Percentiles rank a stretch among this genome's conserved stretches.
Conservation (phyloP, 2,113 vertebrate species). For the Leptobrachium ailaonicum region DNA sequence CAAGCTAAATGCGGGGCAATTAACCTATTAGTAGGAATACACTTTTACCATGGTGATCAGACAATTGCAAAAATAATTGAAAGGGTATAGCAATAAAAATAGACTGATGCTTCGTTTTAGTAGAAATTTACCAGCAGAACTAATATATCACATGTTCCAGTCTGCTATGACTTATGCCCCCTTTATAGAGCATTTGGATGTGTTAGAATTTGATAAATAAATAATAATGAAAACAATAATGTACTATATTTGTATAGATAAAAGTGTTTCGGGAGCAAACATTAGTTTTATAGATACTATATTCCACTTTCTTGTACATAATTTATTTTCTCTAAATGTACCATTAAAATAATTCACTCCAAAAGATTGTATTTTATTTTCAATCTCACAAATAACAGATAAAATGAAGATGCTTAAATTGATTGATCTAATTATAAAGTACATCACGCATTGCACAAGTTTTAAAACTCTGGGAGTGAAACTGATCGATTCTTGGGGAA, state of each 20-base stretch:
- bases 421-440: not conserved
- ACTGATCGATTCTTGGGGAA: too few species aligned
- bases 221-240: not conserved
- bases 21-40: too few species aligned
- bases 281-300: constrained; percentile 4
- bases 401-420: not conserved
- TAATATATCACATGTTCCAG: too few species aligned
- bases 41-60: too few species aligned
- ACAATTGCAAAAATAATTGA: too few species aligned
- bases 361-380: not conserved
- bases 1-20: too few species aligned
- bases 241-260: not conserved
- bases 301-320: not conserved
- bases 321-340: not conserved
- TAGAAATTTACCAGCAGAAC: too few species aligned
- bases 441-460: not conserved
- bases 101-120: too few species aligned
- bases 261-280: not conserved
- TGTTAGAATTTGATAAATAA: too few species aligned
- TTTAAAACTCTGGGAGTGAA: not conserved
- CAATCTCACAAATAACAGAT: not conserved
- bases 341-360: not conserved
- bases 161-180: too few species aligned
- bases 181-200: too few species aligned
- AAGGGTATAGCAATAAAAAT: too few species aligned